These are phyloP conservation scores for Eulithis testata DNA, from an alignment of 2,888 invertebrate species.

Conservation along the genomic window DNA sequence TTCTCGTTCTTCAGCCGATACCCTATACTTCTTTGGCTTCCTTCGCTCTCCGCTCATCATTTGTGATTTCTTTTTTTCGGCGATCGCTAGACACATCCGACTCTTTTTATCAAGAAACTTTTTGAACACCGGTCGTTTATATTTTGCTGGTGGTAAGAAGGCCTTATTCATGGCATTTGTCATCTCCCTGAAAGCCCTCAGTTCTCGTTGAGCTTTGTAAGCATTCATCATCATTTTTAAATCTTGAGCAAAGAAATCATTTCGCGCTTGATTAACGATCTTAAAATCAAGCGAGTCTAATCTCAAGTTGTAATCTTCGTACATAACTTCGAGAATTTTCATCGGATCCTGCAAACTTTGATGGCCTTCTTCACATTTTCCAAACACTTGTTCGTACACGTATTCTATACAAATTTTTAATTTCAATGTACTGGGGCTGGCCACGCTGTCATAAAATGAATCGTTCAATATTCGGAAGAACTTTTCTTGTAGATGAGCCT, in stretches of 20 bases:
- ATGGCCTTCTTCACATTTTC: conserved; percentile 79
- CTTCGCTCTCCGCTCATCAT: conserved; percentile 49
- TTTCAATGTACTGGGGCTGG: conserved; percentile 70
- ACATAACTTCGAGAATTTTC: conserved; percentile 77
- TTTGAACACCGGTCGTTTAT: conserved; percentile 60
- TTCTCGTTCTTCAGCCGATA: conserved; percentile 67
- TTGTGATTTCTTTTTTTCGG: conserved; percentile 53
- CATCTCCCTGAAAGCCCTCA: conserved; percentile 74
- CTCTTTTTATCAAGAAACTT: conserved; percentile 70
- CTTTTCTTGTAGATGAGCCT: conserved; percentile 68
- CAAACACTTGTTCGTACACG: conserved; percentile 77
- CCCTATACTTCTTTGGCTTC: conserved; percentile 59
- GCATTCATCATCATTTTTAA: conserved; percentile 75
- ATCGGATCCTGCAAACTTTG: conserved; percentile 72
- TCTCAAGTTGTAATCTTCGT: conserved; percentile 75
- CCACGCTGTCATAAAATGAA: conserved; percentile 72
- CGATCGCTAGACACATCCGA: conserved; percentile 55
- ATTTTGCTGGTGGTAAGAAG: conserved; percentile 68
- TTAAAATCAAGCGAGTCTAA: conserved; percentile 75
- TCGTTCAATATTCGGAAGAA: conserved; percentile 74
- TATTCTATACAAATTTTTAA: conserved; percentile 78
- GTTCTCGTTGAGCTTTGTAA: conserved; percentile 70
- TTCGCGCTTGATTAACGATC: conserved; percentile 72
- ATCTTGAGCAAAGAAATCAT: conserved; percentile 75
- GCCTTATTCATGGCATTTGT: conserved; percentile 78